phyloP scores from a whole-genome alignment of 2,888 invertebrate species.

The Apamea sordens region DNA sequence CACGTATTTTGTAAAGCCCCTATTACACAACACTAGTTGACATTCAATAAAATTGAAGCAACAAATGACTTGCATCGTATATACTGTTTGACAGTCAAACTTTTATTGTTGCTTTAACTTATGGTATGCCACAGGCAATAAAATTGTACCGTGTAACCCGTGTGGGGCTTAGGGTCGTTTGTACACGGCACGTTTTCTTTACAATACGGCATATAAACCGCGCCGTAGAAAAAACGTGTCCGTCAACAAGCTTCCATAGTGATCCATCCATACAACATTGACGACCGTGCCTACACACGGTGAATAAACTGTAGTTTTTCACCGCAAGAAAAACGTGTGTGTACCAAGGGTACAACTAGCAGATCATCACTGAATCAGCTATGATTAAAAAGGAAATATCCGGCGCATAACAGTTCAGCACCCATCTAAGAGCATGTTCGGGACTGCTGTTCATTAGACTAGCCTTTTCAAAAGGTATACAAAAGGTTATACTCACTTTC shows the following conservation, averaged over 20 bases:
- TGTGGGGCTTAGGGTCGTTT: no score
- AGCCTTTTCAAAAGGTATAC: background rate
- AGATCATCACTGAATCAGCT: background rate
- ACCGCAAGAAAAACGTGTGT: no score
- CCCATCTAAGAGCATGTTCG: background rate
- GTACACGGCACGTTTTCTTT: no score
- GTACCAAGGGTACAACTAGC: background rate
- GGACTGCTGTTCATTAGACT: no score
- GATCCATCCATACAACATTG: no score
- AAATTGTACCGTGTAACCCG: background rate
- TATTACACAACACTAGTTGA: background rate
- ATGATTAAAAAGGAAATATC: background rate
- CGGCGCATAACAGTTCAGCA: no score
- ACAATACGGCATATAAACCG: no score
- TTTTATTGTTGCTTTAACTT: background rate
- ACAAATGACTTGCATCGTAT: no score
- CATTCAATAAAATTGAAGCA: background rate
- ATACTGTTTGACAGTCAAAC: background rate
- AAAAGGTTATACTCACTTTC: background rate
- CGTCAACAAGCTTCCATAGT: no score
- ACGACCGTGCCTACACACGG: no score
- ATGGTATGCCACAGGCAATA: background rate
- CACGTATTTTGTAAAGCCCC: background rate
- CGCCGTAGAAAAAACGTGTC: no score
- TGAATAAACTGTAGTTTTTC: no score